These are phyloP conservation scores for Yasuhikotakia modesta DNA, from an alignment of 2,797 vertebrate species.

Conservation along the genomic window DNA sequence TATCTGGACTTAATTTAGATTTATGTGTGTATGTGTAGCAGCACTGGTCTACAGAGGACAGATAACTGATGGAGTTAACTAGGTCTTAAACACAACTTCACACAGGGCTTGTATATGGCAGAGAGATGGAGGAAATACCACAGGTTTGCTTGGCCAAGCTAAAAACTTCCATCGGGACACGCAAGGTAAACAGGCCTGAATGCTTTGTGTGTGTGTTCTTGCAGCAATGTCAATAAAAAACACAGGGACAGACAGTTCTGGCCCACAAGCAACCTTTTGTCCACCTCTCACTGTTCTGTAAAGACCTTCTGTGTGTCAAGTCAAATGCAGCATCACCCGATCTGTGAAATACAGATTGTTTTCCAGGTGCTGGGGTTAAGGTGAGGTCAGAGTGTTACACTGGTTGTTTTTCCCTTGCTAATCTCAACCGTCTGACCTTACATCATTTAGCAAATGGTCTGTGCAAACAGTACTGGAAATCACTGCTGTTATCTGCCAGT, in stretches of 20 bases:
- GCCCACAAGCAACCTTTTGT: constrained; percentile 21
- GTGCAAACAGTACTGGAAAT: constrained; percentile 35
- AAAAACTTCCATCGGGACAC: constrained; percentile 32
- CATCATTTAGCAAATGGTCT: constrained; percentile 28
- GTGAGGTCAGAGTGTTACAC: constrained; percentile 26
- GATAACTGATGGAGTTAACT: constrained; percentile 1
- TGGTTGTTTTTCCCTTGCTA: constrained; percentile 28
- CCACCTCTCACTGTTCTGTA: constrained; percentile 26
- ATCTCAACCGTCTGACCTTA: constrained; percentile 28
- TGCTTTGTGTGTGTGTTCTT: constrained; percentile 28
- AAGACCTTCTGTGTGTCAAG: constrained; percentile 32
- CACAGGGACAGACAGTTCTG: constrained; percentile 1
- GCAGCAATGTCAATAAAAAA: constrained; percentile 28
- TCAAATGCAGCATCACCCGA: constrained; percentile 31
- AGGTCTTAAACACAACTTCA: constrained; percentile 27
- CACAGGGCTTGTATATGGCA: constrained; percentile 31
- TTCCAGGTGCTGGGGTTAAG: constrained; percentile 31
- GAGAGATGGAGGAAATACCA: constrained; percentile 45
- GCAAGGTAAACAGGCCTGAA: constrained; percentile 43
- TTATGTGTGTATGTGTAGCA: neutral
- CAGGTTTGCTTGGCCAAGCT: constrained; percentile 38
- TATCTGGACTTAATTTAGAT: neutral
- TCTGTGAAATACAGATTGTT: constrained; percentile 41
- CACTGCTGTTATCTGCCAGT: constrained; percentile 21
- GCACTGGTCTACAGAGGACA: neutral